A percentile compares a stretch with the other conserved stretches of the same genome.
Conservation (phyloP, 2,113 vertebrate genomes). For the Rynchops niger region DNA sequence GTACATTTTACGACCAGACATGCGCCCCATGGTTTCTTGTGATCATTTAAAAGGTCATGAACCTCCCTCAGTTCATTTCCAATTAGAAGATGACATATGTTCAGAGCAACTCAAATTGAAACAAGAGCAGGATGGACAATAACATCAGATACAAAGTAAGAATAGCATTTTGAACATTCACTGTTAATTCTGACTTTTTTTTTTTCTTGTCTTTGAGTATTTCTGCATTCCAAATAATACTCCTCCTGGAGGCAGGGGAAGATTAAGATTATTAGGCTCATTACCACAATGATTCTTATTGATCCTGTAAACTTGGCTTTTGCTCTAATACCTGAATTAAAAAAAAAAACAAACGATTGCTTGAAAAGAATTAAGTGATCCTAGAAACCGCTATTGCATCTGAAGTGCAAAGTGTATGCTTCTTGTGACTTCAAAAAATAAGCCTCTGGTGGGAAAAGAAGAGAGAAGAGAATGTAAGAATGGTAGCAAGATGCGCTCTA, state of each 20-base stretch:
- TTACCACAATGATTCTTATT: background rate
- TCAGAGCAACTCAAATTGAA: background rate
- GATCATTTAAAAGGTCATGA: background rate
- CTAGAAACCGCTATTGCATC: background rate
- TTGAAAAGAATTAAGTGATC: background rate
- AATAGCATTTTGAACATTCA: background rate
- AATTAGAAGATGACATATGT: background rate
- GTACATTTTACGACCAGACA: background rate
- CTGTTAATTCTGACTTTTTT: background rate
- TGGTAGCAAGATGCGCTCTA: fast-evolving
- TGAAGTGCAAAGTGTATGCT: background rate
- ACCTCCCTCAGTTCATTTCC: background rate
- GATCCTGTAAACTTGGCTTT: background rate
- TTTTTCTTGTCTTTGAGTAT: background rate
- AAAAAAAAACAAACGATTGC: background rate
- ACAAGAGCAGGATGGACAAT: background rate
- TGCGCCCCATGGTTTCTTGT: background rate
- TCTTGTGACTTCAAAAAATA: background rate
- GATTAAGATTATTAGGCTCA: background rate
- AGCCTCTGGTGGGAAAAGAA: background rate
- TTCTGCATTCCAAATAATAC: background rate
- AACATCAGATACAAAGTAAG: background rate
- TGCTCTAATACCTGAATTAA: background rate
- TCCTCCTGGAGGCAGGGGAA: background rate
- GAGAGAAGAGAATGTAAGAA: background rate